Evolutionary conservation across 1,140 invertebrate genomes (phyloP).

Genomic region (Drosophila miranda): DNA sequence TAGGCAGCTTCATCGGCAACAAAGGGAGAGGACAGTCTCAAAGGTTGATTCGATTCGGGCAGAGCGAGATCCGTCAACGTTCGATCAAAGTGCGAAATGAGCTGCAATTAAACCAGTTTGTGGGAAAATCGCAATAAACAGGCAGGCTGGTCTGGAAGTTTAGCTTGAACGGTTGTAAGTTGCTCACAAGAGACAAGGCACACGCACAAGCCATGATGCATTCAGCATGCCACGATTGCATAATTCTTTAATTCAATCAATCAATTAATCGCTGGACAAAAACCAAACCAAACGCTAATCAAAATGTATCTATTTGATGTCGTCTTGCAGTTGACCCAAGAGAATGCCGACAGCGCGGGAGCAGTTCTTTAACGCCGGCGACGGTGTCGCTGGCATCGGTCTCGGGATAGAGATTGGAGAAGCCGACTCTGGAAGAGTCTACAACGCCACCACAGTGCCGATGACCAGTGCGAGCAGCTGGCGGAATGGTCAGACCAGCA

Average conservation of each 20-base stretch:
- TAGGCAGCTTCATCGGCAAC: too few relatives aligned
- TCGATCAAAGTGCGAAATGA: slow-evolving; percentile 37
- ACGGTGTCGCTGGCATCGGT: slow-evolving; percentile 58
- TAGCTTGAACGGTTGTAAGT: too few relatives aligned
- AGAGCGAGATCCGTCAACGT: slow-evolving; percentile 2
- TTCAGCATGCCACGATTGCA: slow-evolving; percentile 33
- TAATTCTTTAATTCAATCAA: slow-evolving; percentile 36
- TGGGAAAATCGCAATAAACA: neutral
- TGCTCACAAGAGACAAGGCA: slow-evolving; percentile 17
- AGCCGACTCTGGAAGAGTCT: slow-evolving; percentile 50
- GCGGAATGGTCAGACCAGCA: slow-evolving; percentile 42
- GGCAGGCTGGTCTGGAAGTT: neutral
- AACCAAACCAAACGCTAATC: neutral
- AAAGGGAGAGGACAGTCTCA: slow-evolving; percentile 14
- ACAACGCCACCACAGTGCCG: slow-evolving; percentile 74
- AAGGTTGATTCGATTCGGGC: slow-evolving; percentile 25
- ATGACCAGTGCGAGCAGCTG: slow-evolving; percentile 47
- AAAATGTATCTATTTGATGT: neutral
- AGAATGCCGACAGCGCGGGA: slow-evolving; percentile 71
- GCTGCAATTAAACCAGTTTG: slow-evolving; percentile 45
- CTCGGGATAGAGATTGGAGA: slow-evolving; percentile 67
- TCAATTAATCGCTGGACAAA: slow-evolving; percentile 27
- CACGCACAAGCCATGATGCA: slow-evolving; percentile 24
- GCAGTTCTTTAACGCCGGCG: slow-evolving; percentile 65
- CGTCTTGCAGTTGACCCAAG: slow-evolving; percentile 37